phyloP scores from a whole-genome alignment of 2,113 vertebrate genomes.

The Channa argus region DNA sequence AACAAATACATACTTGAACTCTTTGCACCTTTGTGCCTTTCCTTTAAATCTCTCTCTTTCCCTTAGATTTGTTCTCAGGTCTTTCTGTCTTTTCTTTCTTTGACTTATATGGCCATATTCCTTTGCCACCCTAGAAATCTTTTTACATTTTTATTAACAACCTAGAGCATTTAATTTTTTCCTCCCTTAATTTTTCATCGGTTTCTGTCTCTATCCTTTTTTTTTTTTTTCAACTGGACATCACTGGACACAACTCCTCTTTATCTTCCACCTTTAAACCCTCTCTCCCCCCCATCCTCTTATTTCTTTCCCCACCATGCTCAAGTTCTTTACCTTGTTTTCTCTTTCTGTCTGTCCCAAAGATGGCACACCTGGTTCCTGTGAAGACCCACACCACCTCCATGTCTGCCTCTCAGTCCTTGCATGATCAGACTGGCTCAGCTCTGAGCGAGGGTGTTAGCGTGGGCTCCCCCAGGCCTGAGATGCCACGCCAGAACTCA shows the following conservation, averaged over 20 bases:
- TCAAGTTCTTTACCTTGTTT: neutral
- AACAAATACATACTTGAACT: neutral
- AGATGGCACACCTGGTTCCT: conserved; percentile 92
- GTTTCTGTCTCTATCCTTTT: too few species aligned
- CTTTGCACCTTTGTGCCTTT: neutral
- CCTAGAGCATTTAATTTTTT: too few species aligned
- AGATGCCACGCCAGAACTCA: conserved; percentile 97
- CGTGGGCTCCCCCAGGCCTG: conserved; percentile 87
- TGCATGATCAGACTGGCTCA: conserved; percentile 93
- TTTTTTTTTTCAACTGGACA: neutral
- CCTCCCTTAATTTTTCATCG: neutral
- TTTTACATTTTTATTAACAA: neutral
- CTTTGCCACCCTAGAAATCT: neutral
- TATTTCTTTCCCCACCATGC: neutral
- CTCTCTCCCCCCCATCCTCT: neutral
- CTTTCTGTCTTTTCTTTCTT: neutral
- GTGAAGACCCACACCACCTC: conserved; percentile 92
- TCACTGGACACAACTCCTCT: too few species aligned
- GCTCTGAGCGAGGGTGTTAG: conserved; percentile 87
- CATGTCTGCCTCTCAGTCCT: conserved; percentile 93
- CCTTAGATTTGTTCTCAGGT: neutral
- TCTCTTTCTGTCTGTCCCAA: conserved; percentile 66
- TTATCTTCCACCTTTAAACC: too few species aligned
- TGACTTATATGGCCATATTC: neutral
- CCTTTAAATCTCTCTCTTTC: neutral